Percentiles rank a stretch among this genome's conserved stretches.
phyloP scores from a whole-genome alignment of 2,797 vertebrate genomes.

The Triplophysa yarkandensis region DNA sequence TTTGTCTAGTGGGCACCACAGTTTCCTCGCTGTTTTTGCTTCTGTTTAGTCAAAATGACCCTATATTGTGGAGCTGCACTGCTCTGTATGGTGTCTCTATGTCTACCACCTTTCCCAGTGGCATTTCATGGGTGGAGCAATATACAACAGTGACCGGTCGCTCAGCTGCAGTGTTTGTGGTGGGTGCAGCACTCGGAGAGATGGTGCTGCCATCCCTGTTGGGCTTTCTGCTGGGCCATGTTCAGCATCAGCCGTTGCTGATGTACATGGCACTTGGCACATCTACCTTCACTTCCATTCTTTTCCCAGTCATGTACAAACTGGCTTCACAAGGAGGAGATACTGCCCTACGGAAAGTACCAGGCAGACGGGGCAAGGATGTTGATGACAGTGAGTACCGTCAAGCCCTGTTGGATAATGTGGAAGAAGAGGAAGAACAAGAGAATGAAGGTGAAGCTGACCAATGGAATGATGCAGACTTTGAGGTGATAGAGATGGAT shows the following conservation, averaged over 20 bases:
- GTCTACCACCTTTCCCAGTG: constrained; percentile 90
- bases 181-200: constrained; percentile 87
- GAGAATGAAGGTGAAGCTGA: constrained; percentile 71
- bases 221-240: constrained; percentile 80
- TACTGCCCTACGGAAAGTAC: constrained; percentile 27
- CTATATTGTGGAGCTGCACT: constrained; percentile 81
- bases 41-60: constrained; percentile 68
- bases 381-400: constrained; percentile 76
- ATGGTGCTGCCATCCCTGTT: constrained; percentile 85
- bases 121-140: constrained; percentile 92
- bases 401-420: constrained; percentile 78
- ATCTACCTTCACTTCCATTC: constrained; percentile 74
- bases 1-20: constrained; percentile 79
- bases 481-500: constrained; percentile 90
- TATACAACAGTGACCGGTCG: constrained; percentile 84
- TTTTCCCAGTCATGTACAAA: constrained; percentile 90
- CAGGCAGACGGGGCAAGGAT: constrained; percentile 38
- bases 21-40: constrained; percentile 78
- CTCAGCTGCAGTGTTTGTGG: constrained; percentile 80
- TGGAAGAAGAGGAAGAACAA: constrained; percentile 70
- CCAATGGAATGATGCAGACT: constrained; percentile 85
- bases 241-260: constrained; percentile 75
- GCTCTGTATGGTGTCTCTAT: constrained; percentile 86
- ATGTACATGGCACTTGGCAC: constrained; percentile 80
- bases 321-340: constrained; percentile 67